Percentiles rank a stretch among this genome's conserved stretches.
Conservation (phyloP, 2,888 invertebrate species). For the Ectemnius cavifrons region DNA sequence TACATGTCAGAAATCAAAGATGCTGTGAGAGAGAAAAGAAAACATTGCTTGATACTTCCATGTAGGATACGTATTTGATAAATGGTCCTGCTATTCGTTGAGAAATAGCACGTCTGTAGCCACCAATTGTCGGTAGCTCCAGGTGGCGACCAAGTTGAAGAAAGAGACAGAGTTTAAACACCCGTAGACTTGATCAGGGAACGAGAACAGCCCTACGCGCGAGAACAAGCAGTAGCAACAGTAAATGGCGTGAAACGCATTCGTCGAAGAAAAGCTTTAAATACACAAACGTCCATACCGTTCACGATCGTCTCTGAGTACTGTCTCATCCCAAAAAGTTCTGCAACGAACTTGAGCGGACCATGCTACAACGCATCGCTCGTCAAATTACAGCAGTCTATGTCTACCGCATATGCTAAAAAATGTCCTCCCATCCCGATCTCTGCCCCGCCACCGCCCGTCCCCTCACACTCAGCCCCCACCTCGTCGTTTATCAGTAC, state of each 20-base stretch:
- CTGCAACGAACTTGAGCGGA: slow-evolving; percentile 48
- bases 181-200: slow-evolving; percentile 23
- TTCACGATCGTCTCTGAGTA: slow-evolving; percentile 31
- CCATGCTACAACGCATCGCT: slow-evolving; percentile 73
- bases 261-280: slow-evolving; percentile 30
- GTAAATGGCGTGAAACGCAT: slow-evolving; percentile 31
- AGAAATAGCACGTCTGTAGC: slow-evolving; percentile 31
- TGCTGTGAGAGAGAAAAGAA: slow-evolving; percentile 27
- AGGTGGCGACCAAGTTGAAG: slow-evolving; percentile 32
- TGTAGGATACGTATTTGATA: slow-evolving; percentile 22
- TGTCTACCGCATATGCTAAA: slow-evolving; percentile 36
- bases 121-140: neutral
- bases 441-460: slow-evolving; percentile 6
- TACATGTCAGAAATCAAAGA: slow-evolving; percentile 27
- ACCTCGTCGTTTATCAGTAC: neutral
- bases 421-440: slow-evolving; percentile 38
- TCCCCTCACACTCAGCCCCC: too few species aligned
- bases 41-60: slow-evolving; percentile 37
- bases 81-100: slow-evolving; percentile 20
- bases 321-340: slow-evolving; percentile 37
- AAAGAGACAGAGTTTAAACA: slow-evolving; percentile 46
- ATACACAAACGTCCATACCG: slow-evolving; percentile 41
- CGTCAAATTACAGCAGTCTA: slow-evolving; percentile 44
- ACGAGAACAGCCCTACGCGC: slow-evolving; percentile 7
- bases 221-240: neutral